phyloP scores from a whole-genome alignment of 2,888 invertebrate species.

The Fragum whitleyi region DNA sequence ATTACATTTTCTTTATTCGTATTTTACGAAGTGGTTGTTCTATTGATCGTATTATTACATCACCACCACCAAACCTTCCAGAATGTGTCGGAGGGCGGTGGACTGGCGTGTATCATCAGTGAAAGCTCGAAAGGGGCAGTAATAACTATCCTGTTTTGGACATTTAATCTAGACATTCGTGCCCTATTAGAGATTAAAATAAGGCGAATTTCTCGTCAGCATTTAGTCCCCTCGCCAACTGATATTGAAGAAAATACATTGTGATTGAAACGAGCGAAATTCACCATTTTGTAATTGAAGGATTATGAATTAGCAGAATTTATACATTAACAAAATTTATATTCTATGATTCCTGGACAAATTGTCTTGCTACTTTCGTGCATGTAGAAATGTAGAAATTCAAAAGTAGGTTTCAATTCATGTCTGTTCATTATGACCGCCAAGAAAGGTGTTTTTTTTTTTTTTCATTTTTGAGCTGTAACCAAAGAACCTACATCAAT shows the following conservation, averaged over 20 bases:
- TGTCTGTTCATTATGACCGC: too few species aligned
- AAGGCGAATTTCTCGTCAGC: conserved; percentile 33
- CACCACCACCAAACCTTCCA: conserved; percentile 12
- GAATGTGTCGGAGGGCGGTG: not conserved
- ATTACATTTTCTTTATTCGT: conserved; percentile 27
- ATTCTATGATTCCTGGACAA: not conserved
- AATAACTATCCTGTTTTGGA: conserved; percentile 23
- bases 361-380: not conserved
- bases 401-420: too few species aligned
- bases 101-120: conserved; percentile 3
- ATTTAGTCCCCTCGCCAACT: conserved; percentile 24
- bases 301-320: not conserved
- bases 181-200: conserved; percentile 21
- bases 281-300: not conserved
- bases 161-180: conserved; percentile 39
- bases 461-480: too few species aligned
- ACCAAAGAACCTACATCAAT: too few species aligned
- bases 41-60: conserved; percentile 28
- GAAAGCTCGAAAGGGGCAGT: conserved; percentile 33
- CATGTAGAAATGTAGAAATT: too few species aligned
- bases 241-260: conserved; percentile 19
- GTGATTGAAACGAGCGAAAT: not conserved
- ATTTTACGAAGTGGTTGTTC: conserved; percentile 24
- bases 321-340: not conserved
- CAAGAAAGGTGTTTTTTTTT: too few species aligned